A percentile compares a stretch with the other conserved stretches of the same genome.
Conservation (phyloP, 35 echinoderm and acorn worm species). For the Acanthaster planci region DNA sequence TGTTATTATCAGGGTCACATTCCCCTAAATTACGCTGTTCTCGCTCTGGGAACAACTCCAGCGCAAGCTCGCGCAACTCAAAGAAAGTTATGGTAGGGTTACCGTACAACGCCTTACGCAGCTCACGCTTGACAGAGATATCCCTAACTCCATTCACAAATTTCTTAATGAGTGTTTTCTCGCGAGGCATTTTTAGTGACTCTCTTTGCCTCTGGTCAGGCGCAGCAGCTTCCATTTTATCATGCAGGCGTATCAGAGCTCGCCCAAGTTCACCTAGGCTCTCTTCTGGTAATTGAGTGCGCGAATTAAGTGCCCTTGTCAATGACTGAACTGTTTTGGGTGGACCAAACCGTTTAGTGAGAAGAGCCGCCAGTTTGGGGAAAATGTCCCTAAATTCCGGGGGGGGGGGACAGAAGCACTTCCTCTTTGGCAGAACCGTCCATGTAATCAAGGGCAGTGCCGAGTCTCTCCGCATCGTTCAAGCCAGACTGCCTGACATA, state of each 20-base stretch:
- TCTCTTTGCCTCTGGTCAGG: not conserved
- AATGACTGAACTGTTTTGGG: constrained; percentile 9
- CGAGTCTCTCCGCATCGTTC: not conserved
- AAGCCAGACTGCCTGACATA: not conserved
- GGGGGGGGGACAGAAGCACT: not conserved
- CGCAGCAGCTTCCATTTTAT: constrained; percentile 19
- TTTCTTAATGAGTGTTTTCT: not conserved
- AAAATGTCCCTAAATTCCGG: not conserved
- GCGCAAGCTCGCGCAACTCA: not conserved
- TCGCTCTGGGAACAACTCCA: not conserved
- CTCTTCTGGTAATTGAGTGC: constrained; percentile 18
- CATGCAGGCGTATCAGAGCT: not conserved
- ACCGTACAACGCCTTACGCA: not conserved
- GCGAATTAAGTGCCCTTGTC: constrained; percentile 14
- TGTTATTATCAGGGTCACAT: not conserved
- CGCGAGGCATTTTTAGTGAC: not conserved
- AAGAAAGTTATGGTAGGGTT: not conserved
- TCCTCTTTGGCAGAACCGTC: not conserved
- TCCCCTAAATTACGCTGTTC: not conserved
- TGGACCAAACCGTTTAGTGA: not conserved
- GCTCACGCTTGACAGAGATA: not conserved
- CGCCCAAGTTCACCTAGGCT: not conserved
- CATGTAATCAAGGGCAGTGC: not conserved
- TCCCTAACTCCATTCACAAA: not conserved
- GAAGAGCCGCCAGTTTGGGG: not conserved